A percentile compares a stretch with the other conserved stretches of the same genome.
These are phyloP conservation scores for Oligia strigilis DNA, from an alignment of 2,888 invertebrate species.

Conservation along the genomic window DNA sequence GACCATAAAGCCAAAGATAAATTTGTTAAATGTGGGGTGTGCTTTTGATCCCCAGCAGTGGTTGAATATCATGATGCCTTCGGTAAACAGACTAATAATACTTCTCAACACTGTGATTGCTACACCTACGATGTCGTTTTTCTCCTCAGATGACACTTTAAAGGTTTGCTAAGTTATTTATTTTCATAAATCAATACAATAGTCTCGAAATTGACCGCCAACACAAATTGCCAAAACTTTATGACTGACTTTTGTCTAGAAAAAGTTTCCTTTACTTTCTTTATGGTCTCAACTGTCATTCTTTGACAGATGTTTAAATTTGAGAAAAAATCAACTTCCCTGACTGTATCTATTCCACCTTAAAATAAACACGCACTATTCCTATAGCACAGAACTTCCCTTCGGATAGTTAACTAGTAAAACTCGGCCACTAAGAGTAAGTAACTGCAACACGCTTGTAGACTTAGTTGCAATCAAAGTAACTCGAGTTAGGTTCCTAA, in stretches of 20 bases:
- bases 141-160: not conserved
- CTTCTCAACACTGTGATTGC: not conserved
- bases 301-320: not conserved
- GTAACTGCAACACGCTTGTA: slow-evolving; percentile 12
- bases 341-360: not conserved
- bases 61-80: not conserved
- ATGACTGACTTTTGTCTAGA: not conserved
- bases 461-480: slow-evolving; percentile 40
- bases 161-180: not conserved
- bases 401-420: slow-evolving; percentile 7
- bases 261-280: too few species aligned
- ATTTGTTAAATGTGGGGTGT: slow-evolving; percentile 49
- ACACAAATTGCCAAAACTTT: not conserved
- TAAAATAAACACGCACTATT: not conserved
- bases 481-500: not conserved
- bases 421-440: slow-evolving; percentile 46
- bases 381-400: not conserved
- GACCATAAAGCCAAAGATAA: slow-evolving; percentile 31
- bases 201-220: not conserved
- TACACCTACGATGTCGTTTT: not conserved
- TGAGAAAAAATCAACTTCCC: not conserved
- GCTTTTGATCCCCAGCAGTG: not conserved
- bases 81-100: not conserved
- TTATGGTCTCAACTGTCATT: not conserved
- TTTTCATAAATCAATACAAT: not conserved